Percentiles rank a stretch among this genome's conserved stretches.
These are phyloP conservation scores for Drosophila subobscura DNA, from an alignment of 1,140 invertebrate species.

Conservation along the genomic window DNA sequence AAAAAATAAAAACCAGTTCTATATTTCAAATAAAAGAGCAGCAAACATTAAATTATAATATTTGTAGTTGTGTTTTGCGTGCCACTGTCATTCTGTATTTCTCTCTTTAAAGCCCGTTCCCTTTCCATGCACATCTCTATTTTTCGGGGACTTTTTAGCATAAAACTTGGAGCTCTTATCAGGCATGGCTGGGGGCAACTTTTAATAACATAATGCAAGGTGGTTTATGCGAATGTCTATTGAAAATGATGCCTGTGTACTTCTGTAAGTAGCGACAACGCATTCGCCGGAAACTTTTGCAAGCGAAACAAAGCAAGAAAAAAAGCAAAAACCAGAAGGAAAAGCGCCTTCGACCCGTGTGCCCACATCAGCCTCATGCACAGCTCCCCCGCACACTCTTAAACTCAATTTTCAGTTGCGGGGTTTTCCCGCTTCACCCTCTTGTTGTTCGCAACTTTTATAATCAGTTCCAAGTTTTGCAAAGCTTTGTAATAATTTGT, in stretches of 20 bases:
- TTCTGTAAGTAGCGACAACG: constrained; percentile 48
- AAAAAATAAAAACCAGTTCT: no score
- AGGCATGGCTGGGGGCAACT: constrained; percentile 40
- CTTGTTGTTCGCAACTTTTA: constrained; percentile 61
- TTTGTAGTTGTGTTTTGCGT: no score
- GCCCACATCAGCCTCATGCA: background rate
- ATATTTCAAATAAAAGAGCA: no score
- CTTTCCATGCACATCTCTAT: no score
- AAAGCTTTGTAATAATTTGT: constrained; percentile 78
- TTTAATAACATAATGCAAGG: constrained; percentile 65
- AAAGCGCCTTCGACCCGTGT: background rate
- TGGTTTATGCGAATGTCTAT: constrained; percentile 42
- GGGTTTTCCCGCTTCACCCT: constrained; percentile 18
- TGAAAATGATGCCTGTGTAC: constrained; percentile 34
- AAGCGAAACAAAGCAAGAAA: constrained; percentile 32
- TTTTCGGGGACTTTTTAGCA: constrained; percentile 12
- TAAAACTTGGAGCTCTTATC: constrained; percentile 45
- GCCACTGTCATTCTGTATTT: no score
- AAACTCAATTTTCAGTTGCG: constrained; percentile 46
- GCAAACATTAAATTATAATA: no score
- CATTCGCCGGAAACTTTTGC: constrained; percentile 52
- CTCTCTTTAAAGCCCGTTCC: no score
- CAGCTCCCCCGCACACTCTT: constrained; percentile 17
- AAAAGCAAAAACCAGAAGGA: background rate
- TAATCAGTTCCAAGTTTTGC: constrained; percentile 78